Percentiles rank a stretch among this genome's conserved stretches.
These are phyloP conservation scores for Nothocercus nigrocapillus DNA, from an alignment of 2,113 vertebrate species.

Conservation along the genomic window DNA sequence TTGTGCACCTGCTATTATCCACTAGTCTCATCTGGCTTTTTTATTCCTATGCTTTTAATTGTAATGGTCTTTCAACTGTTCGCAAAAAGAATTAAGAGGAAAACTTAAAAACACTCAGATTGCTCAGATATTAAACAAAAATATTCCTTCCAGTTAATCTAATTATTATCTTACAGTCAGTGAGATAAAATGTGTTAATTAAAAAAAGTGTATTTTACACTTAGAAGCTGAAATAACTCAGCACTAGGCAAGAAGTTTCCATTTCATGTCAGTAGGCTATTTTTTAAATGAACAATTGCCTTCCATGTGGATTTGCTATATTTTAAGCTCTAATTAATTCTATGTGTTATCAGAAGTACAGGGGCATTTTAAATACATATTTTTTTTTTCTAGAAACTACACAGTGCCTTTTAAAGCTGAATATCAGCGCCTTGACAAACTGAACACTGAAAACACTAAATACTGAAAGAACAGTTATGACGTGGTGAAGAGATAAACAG, in stretches of 20 bases:
- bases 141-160: neutral
- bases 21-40: neutral
- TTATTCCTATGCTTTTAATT: neutral
- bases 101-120: neutral
- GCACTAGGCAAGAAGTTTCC: neutral
- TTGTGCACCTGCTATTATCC: neutral
- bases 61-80: neutral
- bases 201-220: neutral
- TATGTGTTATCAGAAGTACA: neutral
- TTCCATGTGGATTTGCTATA: neutral
- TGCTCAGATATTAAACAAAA: neutral
- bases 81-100: neutral
- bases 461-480: conserved; percentile 23
- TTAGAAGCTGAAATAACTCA: neutral
- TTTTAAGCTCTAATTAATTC: neutral
- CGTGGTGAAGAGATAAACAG: conserved; percentile 26
- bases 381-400: neutral
- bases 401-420: neutral
- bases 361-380: neutral
- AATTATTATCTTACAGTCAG: neutral
- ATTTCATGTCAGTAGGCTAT: neutral
- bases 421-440: neutral
- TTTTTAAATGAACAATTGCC: neutral
- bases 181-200: neutral
- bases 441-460: neutral